Percentiles rank a stretch among this genome's conserved stretches.
phyloP scores from a whole-genome alignment of 2,113 vertebrate genomes.

The Physeter macrocephalus region DNA sequence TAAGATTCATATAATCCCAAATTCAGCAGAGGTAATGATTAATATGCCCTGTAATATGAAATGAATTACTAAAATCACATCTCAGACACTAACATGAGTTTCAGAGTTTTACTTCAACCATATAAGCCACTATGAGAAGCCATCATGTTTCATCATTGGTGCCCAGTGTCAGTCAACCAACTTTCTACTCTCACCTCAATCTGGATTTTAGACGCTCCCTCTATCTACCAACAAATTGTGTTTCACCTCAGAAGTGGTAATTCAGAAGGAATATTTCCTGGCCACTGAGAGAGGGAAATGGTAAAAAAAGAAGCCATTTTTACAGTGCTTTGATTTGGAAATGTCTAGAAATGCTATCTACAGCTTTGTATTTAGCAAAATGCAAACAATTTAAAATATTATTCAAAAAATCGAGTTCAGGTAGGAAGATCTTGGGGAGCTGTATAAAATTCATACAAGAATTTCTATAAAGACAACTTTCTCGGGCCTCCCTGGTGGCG shows the following conservation, averaged over 20 bases:
- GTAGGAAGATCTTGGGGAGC: background rate
- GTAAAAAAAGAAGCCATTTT: background rate
- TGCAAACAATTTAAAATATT: background rate
- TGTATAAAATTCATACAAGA: background rate
- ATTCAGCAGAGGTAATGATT: background rate
- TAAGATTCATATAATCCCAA: background rate
- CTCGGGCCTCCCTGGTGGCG: no score
- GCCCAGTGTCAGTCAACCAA: background rate
- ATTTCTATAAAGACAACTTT: background rate
- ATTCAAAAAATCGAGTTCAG: background rate
- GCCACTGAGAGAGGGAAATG: background rate
- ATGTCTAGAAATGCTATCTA: background rate
- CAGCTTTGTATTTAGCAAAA: background rate
- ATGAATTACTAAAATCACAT: background rate
- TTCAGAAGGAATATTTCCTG: background rate
- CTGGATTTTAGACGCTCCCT: background rate
- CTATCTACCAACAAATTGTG: background rate
- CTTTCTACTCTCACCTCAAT: background rate
- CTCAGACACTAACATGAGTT: background rate
- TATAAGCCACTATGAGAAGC: background rate
- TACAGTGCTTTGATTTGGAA: conserved; percentile 2
- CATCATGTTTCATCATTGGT: background rate
- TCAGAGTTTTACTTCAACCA: conserved; percentile 21
- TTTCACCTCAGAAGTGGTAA: background rate
- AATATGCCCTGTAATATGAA: background rate